Conservation (phyloP, 2,888 invertebrate genomes). For the Nymphalis polychloros region DNA sequence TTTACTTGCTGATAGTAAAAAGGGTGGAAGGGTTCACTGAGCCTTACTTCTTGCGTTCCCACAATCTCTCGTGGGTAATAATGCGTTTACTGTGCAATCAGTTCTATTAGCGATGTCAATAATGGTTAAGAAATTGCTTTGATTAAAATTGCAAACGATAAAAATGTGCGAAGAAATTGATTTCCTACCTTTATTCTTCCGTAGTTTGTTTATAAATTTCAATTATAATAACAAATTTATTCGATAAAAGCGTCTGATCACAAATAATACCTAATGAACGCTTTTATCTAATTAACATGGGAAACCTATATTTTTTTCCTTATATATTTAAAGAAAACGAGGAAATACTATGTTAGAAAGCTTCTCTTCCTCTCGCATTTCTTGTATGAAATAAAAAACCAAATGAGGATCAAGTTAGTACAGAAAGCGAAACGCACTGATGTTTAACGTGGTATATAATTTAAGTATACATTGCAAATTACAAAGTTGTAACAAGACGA, state of each 20-base stretch:
- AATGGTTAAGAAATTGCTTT: conserved; percentile 23
- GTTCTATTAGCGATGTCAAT: conserved; percentile 44
- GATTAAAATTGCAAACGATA: conserved; percentile 16
- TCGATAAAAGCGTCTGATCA: background rate
- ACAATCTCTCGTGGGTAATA: conserved; percentile 48
- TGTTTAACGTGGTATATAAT: background rate
- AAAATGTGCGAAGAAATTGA: conserved; percentile 10
- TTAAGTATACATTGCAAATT: conserved; percentile 8
- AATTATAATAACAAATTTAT: background rate
- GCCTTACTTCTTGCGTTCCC: conserved; percentile 56
- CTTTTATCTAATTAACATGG: background rate
- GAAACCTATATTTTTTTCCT: background rate
- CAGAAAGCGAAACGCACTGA: conserved; percentile 5
- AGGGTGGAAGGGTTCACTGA: conserved; percentile 68
- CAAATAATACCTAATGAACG: background rate
- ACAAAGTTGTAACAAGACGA: background rate
- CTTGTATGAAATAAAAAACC: background rate
- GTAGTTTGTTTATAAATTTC: background rate
- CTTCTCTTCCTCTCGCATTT: background rate
- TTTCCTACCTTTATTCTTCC: conserved; percentile 1
- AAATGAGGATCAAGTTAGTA: background rate
- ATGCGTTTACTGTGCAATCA: conserved; percentile 61
- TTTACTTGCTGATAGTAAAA: conserved; percentile 51
- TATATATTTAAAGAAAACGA: background rate
- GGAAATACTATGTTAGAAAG: background rate